Evolutionary conservation across 2,797 vertebrate genomes (phyloP).

Genomic region (Lacerta bilineata): DNA sequence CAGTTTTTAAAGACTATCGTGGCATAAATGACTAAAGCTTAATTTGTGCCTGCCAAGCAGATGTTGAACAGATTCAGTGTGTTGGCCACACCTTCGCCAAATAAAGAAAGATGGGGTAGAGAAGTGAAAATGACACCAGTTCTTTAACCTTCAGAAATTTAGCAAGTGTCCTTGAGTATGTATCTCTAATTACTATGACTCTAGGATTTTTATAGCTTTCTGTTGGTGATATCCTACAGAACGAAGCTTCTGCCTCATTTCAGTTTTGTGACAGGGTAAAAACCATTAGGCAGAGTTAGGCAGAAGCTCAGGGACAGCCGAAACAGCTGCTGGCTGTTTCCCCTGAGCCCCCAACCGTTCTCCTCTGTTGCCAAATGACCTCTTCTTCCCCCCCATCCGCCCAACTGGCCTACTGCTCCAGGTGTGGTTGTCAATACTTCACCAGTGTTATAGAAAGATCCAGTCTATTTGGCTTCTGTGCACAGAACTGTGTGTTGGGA

Average conservation of each 20-base stretch:
- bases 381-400: neutral
- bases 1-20: neutral
- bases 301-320: too few relatives aligned
- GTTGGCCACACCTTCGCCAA: neutral
- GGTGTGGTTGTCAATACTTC: too few relatives aligned
- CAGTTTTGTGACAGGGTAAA: too few relatives aligned
- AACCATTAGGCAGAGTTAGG: too few relatives aligned
- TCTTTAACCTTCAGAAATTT: neutral
- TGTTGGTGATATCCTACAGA: neutral
- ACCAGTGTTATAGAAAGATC: too few relatives aligned
- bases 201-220: neutral
- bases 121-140: neutral
- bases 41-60: neutral
- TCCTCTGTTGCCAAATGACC: too few relatives aligned
- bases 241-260: neutral
- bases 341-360: too few relatives aligned
- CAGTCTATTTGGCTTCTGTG: too few relatives aligned
- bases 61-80: neutral
- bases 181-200: neutral
- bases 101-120: neutral
- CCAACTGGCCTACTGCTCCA: too few relatives aligned
- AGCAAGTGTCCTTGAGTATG: neutral
- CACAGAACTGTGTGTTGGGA: neutral
- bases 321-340: too few relatives aligned
- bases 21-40: neutral